Evolutionary conservation across 2,888 invertebrate genomes (phyloP).

Genomic region (Caenorhabditis zanzibari): DNA sequence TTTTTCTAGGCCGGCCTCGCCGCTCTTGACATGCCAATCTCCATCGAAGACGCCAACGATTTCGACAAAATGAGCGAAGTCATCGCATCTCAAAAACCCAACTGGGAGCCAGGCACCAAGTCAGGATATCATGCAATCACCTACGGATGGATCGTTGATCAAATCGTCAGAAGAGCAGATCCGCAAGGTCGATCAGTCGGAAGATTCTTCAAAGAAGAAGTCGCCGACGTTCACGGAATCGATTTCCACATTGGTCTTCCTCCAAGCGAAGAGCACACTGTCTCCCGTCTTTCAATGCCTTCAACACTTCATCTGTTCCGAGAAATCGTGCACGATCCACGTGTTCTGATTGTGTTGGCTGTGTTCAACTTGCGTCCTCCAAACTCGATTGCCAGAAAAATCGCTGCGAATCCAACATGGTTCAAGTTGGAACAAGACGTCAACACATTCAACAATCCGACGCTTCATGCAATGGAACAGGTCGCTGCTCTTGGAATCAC

Average conservation of each 20-base stretch:
- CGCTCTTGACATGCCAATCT: conserved; percentile 83
- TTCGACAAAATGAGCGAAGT: conserved; percentile 83
- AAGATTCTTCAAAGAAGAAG: conserved; percentile 83
- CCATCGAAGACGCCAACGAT: conserved; percentile 82
- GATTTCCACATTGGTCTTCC: conserved; percentile 84
- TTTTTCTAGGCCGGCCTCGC: conserved; percentile 83
- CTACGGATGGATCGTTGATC: conserved; percentile 84
- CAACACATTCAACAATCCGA: conserved; percentile 82
- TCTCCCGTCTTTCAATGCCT: conserved; percentile 81
- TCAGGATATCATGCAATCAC: conserved; percentile 84
- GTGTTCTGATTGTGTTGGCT: conserved; percentile 78
- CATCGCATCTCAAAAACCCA: conserved; percentile 83
- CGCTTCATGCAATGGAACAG: conserved; percentile 80
- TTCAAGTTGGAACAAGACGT: conserved; percentile 79
- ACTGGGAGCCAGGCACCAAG: conserved; percentile 81
- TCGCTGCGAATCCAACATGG: conserved; percentile 80
- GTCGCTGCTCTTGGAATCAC: conserved; percentile 78
- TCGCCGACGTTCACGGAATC: conserved; percentile 80
- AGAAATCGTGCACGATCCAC: conserved; percentile 81
- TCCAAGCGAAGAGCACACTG: conserved; percentile 79
- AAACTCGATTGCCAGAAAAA: conserved; percentile 75
- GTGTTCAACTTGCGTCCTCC: conserved; percentile 76
- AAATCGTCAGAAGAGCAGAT: conserved; percentile 84
- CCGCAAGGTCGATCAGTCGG: conserved; percentile 82
- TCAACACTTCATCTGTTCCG: conserved; percentile 74